Conservation (phyloP, 2,888 invertebrate species). For the Trachelus tabidus region DNA sequence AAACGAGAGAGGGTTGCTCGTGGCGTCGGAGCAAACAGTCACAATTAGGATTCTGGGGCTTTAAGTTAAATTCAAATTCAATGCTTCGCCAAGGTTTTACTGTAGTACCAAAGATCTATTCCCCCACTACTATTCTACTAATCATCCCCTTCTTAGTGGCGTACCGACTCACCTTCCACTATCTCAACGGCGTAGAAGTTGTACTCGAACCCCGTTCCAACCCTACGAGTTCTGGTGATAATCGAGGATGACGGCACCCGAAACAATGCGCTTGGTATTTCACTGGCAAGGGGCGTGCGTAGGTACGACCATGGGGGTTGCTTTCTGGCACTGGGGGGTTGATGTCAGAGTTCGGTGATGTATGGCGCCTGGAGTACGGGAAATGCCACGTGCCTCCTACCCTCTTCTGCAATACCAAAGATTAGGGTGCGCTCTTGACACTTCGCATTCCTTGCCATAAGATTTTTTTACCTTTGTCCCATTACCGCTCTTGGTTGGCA, state of each 20-base stretch:
- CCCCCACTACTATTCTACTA: no score
- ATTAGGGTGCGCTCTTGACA: constrained; percentile 43
- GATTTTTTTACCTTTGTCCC: constrained; percentile 21
- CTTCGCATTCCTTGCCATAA: constrained; percentile 34
- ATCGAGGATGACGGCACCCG: constrained; percentile 55
- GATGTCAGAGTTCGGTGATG: constrained; percentile 56
- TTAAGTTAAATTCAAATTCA: no score
- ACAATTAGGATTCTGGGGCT: no score
- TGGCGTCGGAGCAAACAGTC: background rate
- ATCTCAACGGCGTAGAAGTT: no score
- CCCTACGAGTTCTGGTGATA: constrained; percentile 33
- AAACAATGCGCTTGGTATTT: constrained; percentile 57
- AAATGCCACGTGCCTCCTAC: constrained; percentile 55
- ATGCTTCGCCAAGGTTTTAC: no score
- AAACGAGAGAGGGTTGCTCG: background rate
- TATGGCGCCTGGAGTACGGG: constrained; percentile 52
- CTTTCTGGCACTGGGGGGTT: constrained; percentile 34
- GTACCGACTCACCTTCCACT: no score
- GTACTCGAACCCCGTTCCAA: no score
- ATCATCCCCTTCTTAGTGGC: no score
- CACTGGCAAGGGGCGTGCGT: constrained; percentile 37
- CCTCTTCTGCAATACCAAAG: constrained; percentile 26
- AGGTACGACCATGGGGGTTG: constrained; percentile 23
- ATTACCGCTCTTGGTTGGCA: background rate
- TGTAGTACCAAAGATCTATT: no score